A percentile compares a stretch with the other conserved stretches of the same genome.
phyloP scores from a whole-genome alignment of 2,797 vertebrate species.

The Mormyrops boulengeri region DNA sequence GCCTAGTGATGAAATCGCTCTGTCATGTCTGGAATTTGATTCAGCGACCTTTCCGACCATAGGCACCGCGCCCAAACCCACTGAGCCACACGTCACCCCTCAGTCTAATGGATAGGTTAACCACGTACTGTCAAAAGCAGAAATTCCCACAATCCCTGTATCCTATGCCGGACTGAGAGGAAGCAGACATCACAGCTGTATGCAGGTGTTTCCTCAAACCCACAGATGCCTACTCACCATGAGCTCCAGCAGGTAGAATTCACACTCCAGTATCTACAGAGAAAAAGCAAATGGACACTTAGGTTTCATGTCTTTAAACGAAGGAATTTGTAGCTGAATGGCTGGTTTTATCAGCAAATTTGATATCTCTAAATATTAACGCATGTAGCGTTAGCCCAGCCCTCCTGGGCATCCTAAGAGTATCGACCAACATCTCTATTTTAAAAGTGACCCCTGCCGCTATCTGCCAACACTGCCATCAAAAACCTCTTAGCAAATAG shows the following conservation, averaged over 20 bases:
- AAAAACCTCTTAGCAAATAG: slow-evolving; percentile 37
- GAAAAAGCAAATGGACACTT: slow-evolving; percentile 37
- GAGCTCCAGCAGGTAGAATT: slow-evolving; percentile 98
- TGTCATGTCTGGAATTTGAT: neutral
- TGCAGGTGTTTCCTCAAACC: neutral
- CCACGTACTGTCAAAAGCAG: neutral
- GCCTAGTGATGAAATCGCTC: neutral
- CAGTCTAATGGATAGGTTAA: neutral
- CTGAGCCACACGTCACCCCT: neutral
- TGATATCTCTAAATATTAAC: neutral
- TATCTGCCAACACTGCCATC: slow-evolving; percentile 2
- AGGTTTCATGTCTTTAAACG: neutral
- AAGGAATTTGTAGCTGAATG: neutral
- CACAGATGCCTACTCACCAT: slow-evolving; percentile 73
- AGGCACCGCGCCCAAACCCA: neutral
- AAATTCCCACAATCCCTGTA: neutral
- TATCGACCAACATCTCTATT: neutral
- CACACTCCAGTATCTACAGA: slow-evolving; percentile 92
- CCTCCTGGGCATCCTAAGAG: neutral
- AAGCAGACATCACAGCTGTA: neutral
- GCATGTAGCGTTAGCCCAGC: neutral
- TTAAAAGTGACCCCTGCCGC: neutral
- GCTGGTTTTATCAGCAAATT: neutral
- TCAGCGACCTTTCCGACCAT: neutral
- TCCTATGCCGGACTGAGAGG: neutral